Base-by-base conservation (phyloP, 2,888 invertebrate species). In the Caenorhabditis sp. region DNA sequence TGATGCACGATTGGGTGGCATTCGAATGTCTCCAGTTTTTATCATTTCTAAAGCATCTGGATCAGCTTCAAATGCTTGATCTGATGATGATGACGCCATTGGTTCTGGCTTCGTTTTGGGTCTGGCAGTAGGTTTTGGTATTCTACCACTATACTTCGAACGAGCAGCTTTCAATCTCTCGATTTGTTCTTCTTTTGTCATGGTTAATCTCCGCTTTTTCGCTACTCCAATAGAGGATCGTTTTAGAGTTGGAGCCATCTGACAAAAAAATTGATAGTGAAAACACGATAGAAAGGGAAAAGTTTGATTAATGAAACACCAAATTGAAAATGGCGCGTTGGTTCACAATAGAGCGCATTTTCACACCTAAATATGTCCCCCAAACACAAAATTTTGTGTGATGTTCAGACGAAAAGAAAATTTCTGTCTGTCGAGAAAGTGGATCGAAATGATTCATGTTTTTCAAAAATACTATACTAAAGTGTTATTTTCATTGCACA, bases 1-100 rank as follows among this genome's bases (percentile, higher is more conserved):
- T 49, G 59, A 49, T 1, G 65, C 62, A 0, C 65, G 61, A 14
- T 36, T 60, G 2, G 1, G 8, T 7, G 65, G 62, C 38, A 70
- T 65, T 3, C 58, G 53, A n/a, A 70, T 31, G 25, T 52, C 38
- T 31, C 70, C 65, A 26, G 53, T 65, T 36, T 65, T 52, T 17
- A 70, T 70, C 70, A 70, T 70, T 2, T 31, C 65, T 38, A 70
- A 12, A 5, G 70, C 61, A 7, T 54, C 58, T 17, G 60, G 70
- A 59, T 70, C 70, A 3, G 59, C 38, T 31, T 58, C 54, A 60
- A 70, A 70, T 5, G 59, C 70, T 1, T 58, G 50, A 21, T 65
- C 65, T 23, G 14, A 14, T 8, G 53, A 53, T 23, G 21, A 23
- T n/a, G 52, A n/a, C 26, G 56, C 26, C 4, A 5, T 8, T 23